Percentiles rank a stretch among this genome's conserved stretches.
Evolutionary conservation across 2,888 invertebrate genomes (phyloP).

Genomic region (Tetrapedia diversipes): DNA sequence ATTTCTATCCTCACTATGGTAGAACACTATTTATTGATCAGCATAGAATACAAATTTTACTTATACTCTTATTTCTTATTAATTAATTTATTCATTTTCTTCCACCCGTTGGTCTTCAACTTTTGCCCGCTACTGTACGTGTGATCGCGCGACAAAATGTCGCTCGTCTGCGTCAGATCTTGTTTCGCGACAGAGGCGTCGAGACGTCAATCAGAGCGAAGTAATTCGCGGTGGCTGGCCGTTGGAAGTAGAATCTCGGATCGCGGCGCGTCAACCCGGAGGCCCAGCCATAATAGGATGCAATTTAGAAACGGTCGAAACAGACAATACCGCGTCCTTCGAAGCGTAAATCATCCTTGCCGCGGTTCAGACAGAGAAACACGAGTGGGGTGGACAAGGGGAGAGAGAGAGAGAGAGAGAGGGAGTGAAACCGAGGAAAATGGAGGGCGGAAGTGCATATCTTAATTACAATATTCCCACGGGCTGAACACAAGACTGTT

Average conservation of each 20-base stretch:
- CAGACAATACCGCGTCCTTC: constrained; percentile 71
- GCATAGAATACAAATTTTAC: no score
- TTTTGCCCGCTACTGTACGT: no score
- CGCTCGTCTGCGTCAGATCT: no score
- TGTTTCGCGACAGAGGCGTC: constrained; percentile 7
- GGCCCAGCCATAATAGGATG: constrained; percentile 63
- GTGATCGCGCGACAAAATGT: no score
- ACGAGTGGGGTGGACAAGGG: no score
- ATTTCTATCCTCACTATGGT: no score
- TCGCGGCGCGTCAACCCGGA: constrained; percentile 31
- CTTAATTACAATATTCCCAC: constrained; percentile 81
- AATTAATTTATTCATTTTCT: no score
- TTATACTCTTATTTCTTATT: no score
- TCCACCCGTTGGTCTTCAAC: no score
- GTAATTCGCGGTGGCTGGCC: background rate
- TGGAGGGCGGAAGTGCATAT: constrained; percentile 76
- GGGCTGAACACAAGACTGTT: constrained; percentile 74
- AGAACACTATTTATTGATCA: no score
- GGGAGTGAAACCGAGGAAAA: constrained; percentile 61
- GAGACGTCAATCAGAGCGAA: constrained; percentile 26
- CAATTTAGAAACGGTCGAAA: constrained; percentile 73
- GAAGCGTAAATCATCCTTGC: constrained; percentile 74
- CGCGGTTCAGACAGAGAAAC: no score
- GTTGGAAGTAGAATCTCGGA: constrained; percentile 25
- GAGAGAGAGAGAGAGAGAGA: constrained; percentile 10